These are phyloP conservation scores for Hydroisotoma schaefferi DNA, from an alignment of 2,888 invertebrate genomes.

Conservation along the genomic window DNA sequence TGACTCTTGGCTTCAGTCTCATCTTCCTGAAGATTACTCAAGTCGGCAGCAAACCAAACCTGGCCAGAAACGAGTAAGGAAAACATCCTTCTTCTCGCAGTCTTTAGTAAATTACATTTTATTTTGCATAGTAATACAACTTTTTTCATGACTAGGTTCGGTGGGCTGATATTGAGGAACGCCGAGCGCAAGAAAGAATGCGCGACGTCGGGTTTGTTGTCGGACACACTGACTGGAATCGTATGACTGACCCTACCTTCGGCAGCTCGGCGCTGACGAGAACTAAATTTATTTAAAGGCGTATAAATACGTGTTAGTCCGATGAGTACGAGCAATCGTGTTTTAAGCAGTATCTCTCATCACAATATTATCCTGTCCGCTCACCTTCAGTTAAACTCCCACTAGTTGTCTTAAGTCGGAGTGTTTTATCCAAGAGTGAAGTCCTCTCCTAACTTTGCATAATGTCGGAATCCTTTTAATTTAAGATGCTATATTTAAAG, in stretches of 20 bases:
- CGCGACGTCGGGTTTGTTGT: conserved; percentile 94
- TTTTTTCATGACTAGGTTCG: conserved; percentile 66
- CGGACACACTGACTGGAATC: conserved; percentile 92
- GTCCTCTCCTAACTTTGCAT: too few species aligned
- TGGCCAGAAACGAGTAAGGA: conserved; percentile 85
- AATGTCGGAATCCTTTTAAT: too few species aligned
- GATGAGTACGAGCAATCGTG: not conserved
- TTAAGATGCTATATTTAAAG: too few species aligned
- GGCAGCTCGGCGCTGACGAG: conserved; percentile 85
- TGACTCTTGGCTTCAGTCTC: conserved; percentile 81
- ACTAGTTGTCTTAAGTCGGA: too few species aligned
- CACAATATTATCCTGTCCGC: too few species aligned
- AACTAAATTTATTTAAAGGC: conserved; percentile 79
- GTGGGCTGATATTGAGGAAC: conserved; percentile 96
- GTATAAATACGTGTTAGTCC: not conserved
- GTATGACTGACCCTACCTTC: conserved; percentile 88
- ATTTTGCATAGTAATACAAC: not conserved
- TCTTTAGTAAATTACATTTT: conserved; percentile 2
- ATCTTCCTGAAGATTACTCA: conserved; percentile 67
- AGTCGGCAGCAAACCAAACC: conserved; percentile 57
- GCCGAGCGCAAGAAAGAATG: conserved; percentile 85
- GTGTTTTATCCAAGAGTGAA: too few species aligned
- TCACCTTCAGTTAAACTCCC: too few species aligned
- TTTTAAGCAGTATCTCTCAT: not conserved
- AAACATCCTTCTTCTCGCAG: too few species aligned